Percentiles rank a stretch among this genome's conserved stretches.
These are phyloP conservation scores for Albula glossodonta DNA, from an alignment of 2,113 vertebrate species.

Conservation along the genomic window DNA sequence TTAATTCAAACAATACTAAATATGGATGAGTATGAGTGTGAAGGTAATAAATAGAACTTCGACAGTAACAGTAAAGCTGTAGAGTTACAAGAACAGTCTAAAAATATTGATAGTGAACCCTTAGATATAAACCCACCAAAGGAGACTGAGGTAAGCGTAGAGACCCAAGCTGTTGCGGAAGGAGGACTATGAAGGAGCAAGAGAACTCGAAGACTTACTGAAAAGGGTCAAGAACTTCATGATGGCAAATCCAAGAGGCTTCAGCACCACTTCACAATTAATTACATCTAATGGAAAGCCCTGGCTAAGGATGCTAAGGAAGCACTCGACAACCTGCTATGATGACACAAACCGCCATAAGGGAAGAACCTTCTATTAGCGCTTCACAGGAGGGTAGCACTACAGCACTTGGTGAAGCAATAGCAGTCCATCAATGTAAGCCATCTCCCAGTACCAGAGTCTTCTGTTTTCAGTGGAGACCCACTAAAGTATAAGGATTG, in stretches of 20 bases:
- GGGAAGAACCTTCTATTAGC: neutral
- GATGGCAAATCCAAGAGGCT: conserved; percentile 2
- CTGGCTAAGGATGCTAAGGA: conserved; percentile 18
- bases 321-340: neutral
- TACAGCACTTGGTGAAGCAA: neutral
- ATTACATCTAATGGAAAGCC: conserved; percentile 12
- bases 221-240: conserved; percentile 18
- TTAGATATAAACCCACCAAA: conserved; percentile 22
- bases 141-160: conserved; percentile 3
- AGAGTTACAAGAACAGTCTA: conserved; percentile 19
- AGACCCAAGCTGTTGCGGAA: neutral
- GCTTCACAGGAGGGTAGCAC: neutral
- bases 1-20: too few relatives aligned
- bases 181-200: conserved; percentile 7
- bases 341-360: neutral
- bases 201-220: conserved; percentile 8
- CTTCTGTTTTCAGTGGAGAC: conserved; percentile 33
- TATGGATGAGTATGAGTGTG: neutral
- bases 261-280: conserved; percentile 1
- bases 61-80: conserved; percentile 8
- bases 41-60: conserved; percentile 1
- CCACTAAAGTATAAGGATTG: conserved; percentile 35
- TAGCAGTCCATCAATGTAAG: conserved; percentile 26
- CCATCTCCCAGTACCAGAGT: conserved; percentile 39
- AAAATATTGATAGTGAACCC: neutral